Base-by-base conservation (phyloP, 2,888 invertebrate species). In the Globia sparganii region DNA sequence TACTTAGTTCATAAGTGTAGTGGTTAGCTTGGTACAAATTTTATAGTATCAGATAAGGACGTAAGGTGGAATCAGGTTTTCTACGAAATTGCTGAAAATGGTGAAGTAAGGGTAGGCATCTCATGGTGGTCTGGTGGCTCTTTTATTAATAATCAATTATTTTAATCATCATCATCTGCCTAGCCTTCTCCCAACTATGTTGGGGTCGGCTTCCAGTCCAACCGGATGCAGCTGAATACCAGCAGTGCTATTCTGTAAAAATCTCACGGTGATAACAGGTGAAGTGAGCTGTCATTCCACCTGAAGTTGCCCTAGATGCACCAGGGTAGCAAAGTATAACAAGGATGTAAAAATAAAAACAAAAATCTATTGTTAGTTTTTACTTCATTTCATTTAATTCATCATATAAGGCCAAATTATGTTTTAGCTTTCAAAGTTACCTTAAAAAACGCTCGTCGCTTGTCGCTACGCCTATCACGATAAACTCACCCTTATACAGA, bases 401-500 rank as follows among this genome's bases (percentile, higher is more conserved):
- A 58, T 58, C 28, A 28, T 58, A 18, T 2, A 6, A 28, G 58
- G 15, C 25, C 6, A 58, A 58, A 28, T 58, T 58, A 0, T 13
- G 4, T 18, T 6, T 0, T 18, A 43, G 0, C 1, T 25, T 49
- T 18, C 25, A 64, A 43, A 37, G 18, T 18, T 18, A 18, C 8
- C 0, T 3, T 9, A 49, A 15, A 9, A 75, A 65, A n/a, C 77
- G 77, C 76, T 83, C 2, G 28, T n/a, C 70, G 56, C 74, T 78
- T 72, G 15, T 77, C 31, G 43, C 66, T 65, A 8, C 65, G 31
- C 74, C 65, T 56, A 4, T 77, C 64, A 81, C 70, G 34, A 62
- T 69, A 31, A 40, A 59, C 74, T 37, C 46, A 69, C 18, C 70
- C 75, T 86, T 53, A 75, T 65, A 72, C 78, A 87, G 82, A 89